Conservation (phyloP, 1,140 invertebrate species). For the Trinorchestia longiramus region DNA sequence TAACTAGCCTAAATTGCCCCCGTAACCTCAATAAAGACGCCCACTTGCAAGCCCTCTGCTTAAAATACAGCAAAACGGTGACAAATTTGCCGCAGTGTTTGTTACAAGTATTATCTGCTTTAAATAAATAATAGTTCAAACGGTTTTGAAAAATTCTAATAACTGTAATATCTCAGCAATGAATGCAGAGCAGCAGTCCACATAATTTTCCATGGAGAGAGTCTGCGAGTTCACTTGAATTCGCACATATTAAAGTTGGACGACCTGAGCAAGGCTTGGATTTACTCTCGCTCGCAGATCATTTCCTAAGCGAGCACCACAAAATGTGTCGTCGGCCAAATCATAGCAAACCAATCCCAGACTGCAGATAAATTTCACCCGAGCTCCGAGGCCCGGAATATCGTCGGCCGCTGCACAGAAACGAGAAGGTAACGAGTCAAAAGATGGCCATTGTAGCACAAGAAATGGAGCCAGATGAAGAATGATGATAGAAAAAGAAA, state of each 20-base stretch:
- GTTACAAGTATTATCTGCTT: neutral
- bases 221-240: neutral
- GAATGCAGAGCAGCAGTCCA: neutral
- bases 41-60: neutral
- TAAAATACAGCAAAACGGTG: neutral
- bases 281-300: slow-evolving; percentile 37
- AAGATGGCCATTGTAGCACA: neutral
- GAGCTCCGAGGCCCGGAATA: slow-evolving; percentile 12
- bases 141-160: neutral
- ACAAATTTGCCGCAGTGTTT: neutral
- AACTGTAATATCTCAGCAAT: neutral
- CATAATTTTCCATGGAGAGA: neutral
- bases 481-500: neutral
- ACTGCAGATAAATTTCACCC: slow-evolving; percentile 44
- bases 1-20: neutral
- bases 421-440: slow-evolving; percentile 32
- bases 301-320: slow-evolving; percentile 49
- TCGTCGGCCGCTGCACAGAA: neutral
- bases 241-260: slow-evolving; percentile 35
- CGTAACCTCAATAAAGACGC: neutral
- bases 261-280: slow-evolving; percentile 16
- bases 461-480: neutral
- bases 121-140: neutral
- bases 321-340: slow-evolving; percentile 51
- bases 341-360: slow-evolving; percentile 54